Conservation (phyloP, 30 jellyfish, hydroid and myxozoan species). For the Rhopilema esculentum region DNA sequence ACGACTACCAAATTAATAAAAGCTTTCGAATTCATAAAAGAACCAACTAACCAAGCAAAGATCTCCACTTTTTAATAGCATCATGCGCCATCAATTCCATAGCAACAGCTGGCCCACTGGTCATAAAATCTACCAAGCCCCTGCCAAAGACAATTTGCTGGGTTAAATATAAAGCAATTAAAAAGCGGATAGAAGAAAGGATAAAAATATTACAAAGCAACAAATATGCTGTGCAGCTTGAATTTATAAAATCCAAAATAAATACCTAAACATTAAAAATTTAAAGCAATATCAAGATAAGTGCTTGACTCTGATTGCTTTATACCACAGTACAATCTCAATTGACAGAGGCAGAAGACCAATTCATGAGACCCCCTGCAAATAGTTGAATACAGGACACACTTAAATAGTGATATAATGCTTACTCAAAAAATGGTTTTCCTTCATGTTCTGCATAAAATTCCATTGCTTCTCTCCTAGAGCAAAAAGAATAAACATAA, state of each 20-base stretch:
- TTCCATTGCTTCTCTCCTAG: conserved; percentile 81
- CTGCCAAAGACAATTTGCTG: conserved; percentile 21
- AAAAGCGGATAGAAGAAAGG: not conserved
- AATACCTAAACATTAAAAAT: no score
- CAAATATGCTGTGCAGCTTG: not conserved
- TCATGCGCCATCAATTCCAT: conserved; percentile 91
- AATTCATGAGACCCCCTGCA: no score
- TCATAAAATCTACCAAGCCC: conserved; percentile 80
- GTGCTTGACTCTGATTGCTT: no score
- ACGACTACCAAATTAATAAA: no score
- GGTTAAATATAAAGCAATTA: no score
- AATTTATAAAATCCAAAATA: no score
- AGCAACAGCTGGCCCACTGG: conserved; percentile 98
- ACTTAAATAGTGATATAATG: no score
- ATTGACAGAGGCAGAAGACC: no score
- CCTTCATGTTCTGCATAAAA: conserved; percentile 95
- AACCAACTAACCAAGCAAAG: conserved; percentile 69
- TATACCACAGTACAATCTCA: no score
- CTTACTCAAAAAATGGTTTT: conserved; percentile 95
- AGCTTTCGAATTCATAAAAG: not conserved
- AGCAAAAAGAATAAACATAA: not conserved
- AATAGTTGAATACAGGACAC: no score
- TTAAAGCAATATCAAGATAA: not conserved
- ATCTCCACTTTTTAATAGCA: conserved; percentile 90
- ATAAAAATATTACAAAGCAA: not conserved